Percentiles rank a stretch among this genome's conserved stretches.
phyloP scores from a whole-genome alignment of 2,797 vertebrate species.

The Catamblyrhynchus diadema region DNA sequence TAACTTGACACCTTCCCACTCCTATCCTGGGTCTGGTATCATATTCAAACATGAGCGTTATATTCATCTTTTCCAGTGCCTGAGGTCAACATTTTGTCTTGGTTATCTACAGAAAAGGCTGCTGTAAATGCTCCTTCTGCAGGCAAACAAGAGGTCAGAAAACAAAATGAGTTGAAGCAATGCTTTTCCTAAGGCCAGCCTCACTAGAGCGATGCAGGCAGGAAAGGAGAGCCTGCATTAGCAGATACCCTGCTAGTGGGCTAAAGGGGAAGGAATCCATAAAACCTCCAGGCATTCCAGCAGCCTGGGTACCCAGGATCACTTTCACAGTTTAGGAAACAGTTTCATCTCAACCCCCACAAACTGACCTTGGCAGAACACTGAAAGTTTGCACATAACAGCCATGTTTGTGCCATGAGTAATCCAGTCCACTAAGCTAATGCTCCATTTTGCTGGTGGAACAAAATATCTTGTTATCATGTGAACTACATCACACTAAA shows the following conservation, averaged over 20 bases:
- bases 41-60: background rate
- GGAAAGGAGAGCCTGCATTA: background rate
- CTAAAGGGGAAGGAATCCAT: constrained; percentile 23
- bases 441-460: background rate
- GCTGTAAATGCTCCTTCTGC: background rate
- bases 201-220: background rate
- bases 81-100: background rate
- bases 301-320: background rate
- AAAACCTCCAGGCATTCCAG: constrained; percentile 38
- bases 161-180: background rate
- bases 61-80: background rate
- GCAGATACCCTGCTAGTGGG: background rate
- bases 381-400: background rate
- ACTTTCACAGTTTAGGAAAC: constrained; percentile 46
- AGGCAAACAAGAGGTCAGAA: background rate
- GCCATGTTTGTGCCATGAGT: constrained; percentile 35
- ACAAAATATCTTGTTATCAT: background rate
- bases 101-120: background rate
- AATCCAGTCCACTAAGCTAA: background rate
- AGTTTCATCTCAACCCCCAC: constrained; percentile 35
- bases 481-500: background rate
- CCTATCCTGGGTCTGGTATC: background rate
- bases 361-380: constrained; percentile 41
- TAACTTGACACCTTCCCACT: background rate
- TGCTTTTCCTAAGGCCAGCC: background rate